Conservation (phyloP, 1,140 invertebrate genomes). For the Papilio dardanus region DNA sequence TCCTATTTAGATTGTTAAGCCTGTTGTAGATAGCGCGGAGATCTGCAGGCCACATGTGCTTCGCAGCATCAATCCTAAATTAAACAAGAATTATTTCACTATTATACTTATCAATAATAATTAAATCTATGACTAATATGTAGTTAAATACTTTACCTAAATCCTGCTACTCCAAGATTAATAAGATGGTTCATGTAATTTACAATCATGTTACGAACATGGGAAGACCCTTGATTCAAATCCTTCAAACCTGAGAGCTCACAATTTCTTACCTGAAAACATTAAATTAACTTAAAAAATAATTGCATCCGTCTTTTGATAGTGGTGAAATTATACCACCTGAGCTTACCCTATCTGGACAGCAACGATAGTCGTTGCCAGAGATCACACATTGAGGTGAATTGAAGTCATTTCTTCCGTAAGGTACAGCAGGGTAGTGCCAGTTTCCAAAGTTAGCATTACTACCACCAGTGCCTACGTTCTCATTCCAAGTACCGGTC, state of each 20-base stretch:
- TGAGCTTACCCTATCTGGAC: slow-evolving; percentile 76
- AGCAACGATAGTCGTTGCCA: slow-evolving; percentile 61
- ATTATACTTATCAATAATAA: background rate
- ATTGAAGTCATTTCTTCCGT: slow-evolving; percentile 83
- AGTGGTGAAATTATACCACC: background rate
- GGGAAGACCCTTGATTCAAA: slow-evolving; percentile 85
- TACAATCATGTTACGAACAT: slow-evolving; percentile 87
- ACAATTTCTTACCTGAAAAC: slow-evolving; percentile 85
- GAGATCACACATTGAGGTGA: slow-evolving; percentile 79
- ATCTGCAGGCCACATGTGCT: slow-evolving; percentile 92
- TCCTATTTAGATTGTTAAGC: slow-evolving; percentile 84
- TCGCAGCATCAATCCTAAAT: slow-evolving; percentile 87
- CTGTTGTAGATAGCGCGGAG: slow-evolving; percentile 84
- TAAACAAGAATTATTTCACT: background rate
- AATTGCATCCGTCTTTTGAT: background rate
- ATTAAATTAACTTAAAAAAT: background rate
- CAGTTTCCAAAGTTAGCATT: slow-evolving; percentile 79
- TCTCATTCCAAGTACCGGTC: slow-evolving; percentile 84
- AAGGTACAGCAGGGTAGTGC: slow-evolving; percentile 84
- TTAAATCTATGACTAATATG: background rate
- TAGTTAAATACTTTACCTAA: slow-evolving; percentile 76
- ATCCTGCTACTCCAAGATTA: slow-evolving; percentile 91
- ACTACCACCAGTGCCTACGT: slow-evolving; percentile 85
- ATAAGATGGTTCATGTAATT: slow-evolving; percentile 89
- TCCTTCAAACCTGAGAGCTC: slow-evolving; percentile 88